These are phyloP conservation scores for Gulo gulo DNA, from an alignment of 2,113 vertebrate species.

Conservation along the genomic window DNA sequence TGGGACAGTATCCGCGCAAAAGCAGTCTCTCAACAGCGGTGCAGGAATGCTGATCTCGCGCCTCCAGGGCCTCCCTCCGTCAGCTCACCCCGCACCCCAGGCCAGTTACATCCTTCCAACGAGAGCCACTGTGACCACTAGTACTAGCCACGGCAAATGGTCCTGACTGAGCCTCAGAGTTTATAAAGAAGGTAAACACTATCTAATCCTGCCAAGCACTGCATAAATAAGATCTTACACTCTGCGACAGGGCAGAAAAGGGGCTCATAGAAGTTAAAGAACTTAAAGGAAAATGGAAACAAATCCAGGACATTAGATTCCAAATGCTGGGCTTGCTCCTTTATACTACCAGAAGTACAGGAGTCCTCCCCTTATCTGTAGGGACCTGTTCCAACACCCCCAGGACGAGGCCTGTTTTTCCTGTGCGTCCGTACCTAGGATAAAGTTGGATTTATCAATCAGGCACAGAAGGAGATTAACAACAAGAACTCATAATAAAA, in stretches of 20 bases:
- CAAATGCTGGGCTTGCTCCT: background rate
- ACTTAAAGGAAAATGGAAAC: constrained; percentile 3
- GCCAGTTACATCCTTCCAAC: background rate
- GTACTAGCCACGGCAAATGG: background rate
- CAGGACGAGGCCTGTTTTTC: background rate
- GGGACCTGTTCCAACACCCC: background rate
- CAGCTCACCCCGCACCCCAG: background rate
- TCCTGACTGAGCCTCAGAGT: background rate
- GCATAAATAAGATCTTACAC: background rate
- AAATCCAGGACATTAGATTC: background rate
- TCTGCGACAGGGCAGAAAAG: background rate
- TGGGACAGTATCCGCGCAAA: background rate
- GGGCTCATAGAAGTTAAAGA: background rate
- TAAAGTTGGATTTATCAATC: background rate
- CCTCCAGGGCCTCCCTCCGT: background rate
- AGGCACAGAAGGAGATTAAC: background rate
- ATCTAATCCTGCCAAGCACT: background rate
- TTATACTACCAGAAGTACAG: background rate
- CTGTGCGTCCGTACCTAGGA: background rate
- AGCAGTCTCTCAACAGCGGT: background rate
- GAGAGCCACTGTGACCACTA: background rate
- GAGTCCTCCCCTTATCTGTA: background rate
- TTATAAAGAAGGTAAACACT: background rate
- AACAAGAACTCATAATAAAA: background rate
- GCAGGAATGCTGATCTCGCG: background rate